Evolutionary conservation across 2,113 vertebrate species (phyloP).

Genomic region (Phalacrocorax aristotelis): DNA sequence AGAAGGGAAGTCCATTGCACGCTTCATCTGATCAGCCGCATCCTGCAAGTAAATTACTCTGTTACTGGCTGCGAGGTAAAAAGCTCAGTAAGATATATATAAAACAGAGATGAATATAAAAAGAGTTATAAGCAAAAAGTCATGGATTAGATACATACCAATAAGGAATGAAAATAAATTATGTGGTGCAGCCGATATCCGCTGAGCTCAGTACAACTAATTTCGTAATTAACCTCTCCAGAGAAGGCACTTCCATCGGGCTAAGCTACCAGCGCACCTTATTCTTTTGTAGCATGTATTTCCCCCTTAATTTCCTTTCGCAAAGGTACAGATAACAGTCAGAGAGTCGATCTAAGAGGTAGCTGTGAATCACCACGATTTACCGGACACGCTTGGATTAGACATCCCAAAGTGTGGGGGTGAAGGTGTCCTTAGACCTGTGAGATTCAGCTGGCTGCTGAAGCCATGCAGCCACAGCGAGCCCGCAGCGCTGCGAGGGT

Average conservation of each 20-base stretch:
- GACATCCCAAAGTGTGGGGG: too few species aligned
- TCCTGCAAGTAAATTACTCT: background rate
- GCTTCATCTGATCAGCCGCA: background rate
- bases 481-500: too few species aligned
- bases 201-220: background rate
- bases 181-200: background rate
- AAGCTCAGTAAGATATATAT: background rate
- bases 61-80: background rate
- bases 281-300: background rate
- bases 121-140: background rate
- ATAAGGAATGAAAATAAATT: background rate
- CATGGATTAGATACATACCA: background rate
- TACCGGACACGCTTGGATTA: background rate
- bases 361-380: background rate
- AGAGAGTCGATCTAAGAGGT: background rate
- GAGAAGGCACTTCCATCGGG: background rate
- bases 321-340: background rate
- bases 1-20: background rate
- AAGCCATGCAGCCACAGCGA: background rate
- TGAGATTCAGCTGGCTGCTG: background rate
- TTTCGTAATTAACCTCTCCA: background rate
- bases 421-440: too few species aligned
- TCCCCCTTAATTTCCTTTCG: background rate
- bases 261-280: background rate
- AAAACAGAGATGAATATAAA: background rate